A percentile compares a stretch with the other conserved stretches of the same genome.
phyloP scores from a whole-genome alignment of 2,888 invertebrate genomes.

The Chrysotoxum bicinctum region DNA sequence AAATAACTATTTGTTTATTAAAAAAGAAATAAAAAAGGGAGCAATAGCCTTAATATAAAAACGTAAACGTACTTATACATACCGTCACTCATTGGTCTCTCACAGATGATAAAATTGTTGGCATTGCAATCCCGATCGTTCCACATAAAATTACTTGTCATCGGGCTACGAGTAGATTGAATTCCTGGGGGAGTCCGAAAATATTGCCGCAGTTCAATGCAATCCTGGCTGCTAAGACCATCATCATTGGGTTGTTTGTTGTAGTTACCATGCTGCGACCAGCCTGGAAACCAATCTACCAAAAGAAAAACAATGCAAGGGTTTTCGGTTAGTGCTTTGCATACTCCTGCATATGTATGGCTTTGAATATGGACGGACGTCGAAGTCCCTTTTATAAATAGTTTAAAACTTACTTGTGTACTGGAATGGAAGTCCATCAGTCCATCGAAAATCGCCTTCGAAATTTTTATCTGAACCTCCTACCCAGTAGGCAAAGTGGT shows the following conservation, averaged over 20 bases:
- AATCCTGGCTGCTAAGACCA: conserved; percentile 90
- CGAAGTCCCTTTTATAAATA: too few species aligned
- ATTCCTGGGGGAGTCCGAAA: conserved; percentile 84
- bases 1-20: too few species aligned
- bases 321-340: background rate
- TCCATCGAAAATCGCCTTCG: conserved; percentile 92
- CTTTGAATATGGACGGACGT: too few species aligned
- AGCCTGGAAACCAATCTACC: conserved; percentile 92
- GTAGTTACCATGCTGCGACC: conserved; percentile 86
- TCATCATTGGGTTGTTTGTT: conserved; percentile 91
- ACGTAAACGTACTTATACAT: conserved; percentile 46
- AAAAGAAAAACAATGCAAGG: conserved; percentile 59
- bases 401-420: conserved; percentile 86
- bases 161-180: conserved; percentile 79
- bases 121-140: conserved; percentile 90
- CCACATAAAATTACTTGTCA: conserved; percentile 88
- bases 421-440: conserved; percentile 88
- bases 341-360: background rate
- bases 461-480: conserved; percentile 89
- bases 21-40: background rate
- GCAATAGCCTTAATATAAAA: background rate
- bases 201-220: conserved; percentile 88
- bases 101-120: conserved; percentile 89
- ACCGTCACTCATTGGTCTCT: conserved; percentile 87
- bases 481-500: conserved; percentile 90